These are phyloP conservation scores for Phaedon cochleariae DNA, from an alignment of 2,888 invertebrate species.

Conservation along the genomic window DNA sequence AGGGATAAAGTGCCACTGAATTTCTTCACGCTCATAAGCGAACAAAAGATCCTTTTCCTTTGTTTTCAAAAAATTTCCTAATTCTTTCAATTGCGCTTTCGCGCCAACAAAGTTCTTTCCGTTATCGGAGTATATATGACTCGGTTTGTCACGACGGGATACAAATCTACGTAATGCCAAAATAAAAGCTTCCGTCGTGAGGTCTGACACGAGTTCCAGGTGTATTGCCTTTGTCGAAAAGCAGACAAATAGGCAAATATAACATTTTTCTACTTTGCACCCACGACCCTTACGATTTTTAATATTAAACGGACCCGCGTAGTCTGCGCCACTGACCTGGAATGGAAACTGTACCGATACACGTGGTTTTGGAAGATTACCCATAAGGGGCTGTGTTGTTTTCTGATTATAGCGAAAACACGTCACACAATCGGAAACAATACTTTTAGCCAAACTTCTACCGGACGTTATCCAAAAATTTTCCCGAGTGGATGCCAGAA, in stretches of 20 bases:
- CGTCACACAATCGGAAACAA: not conserved
- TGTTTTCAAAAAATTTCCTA: no score
- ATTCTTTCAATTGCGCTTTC: not conserved
- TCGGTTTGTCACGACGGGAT: not conserved
- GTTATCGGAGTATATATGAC: conserved; percentile 15
- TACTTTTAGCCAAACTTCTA: not conserved
- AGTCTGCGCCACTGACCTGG: not conserved
- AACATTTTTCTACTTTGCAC: no score
- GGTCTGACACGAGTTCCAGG: no score
- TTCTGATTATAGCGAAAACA: no score
- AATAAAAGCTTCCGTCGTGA: no score
- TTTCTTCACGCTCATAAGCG: no score
- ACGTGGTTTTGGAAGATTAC: not conserved
- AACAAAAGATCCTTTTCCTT: no score
- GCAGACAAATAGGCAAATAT: no score
- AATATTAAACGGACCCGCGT: not conserved
- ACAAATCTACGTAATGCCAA: no score
- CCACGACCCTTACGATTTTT: not conserved
- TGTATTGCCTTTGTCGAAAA: no score
- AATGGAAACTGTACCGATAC: not conserved
- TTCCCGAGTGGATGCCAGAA: no score
- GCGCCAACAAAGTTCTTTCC: conserved; percentile 18
- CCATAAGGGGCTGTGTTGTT: not conserved
- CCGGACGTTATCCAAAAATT: not conserved
- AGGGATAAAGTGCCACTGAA: not conserved